Base-by-base conservation (phyloP, 2,113 vertebrate species). In the Podilymbus podiceps region DNA sequence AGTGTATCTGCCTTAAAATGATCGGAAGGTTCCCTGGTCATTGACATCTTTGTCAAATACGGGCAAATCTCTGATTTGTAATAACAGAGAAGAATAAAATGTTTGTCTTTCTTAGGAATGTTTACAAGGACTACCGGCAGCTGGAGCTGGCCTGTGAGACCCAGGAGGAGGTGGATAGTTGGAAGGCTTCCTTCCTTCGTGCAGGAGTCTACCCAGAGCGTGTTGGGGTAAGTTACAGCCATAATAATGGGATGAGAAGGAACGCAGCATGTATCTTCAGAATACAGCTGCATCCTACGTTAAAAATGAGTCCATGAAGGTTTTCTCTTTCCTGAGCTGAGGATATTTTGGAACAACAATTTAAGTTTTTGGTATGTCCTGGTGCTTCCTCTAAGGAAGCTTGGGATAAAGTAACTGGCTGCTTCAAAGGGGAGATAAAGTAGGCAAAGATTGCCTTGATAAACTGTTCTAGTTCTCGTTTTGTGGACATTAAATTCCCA, bases 71-170 rank as follows among this genome's bases (percentile, higher is more conserved):
- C 31, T 77, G 77, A 20, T 83, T 33, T 88, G 79, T 1, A 2
- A 3, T 1, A 2, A 3, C 68, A 18, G 42, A 49, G 49, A 53
- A 58, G 25, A 24, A 63, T 68, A 25, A 89, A 73, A 60, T 47
- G 6, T 49, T 76, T 87, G 33, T 96, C 53, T 80, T 63, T 38
- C 44, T 75, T 97, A 99, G 99, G 97, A 99, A 99, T 38, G 99
- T 99, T 96, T 99, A 99, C 95, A 99, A 99, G 98, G 99, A 99
- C 96, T 99, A 99, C 93, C 98, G 99, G 93, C 99, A 99, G 98
- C 98, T 99, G 98, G 99, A 99, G 97, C 95, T 99, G 98, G 99
- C 99, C 79, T 99, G 99, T n/a, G 99, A 99, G 98, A 99, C 98
- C n/a, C 99, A 99, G 98, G 99, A 99, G 91, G 99, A 99, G 42